Percentiles rank a stretch among this genome's conserved stretches.
phyloP scores from a whole-genome alignment of 1,140 invertebrate species.

The Drosophila mayri region DNA sequence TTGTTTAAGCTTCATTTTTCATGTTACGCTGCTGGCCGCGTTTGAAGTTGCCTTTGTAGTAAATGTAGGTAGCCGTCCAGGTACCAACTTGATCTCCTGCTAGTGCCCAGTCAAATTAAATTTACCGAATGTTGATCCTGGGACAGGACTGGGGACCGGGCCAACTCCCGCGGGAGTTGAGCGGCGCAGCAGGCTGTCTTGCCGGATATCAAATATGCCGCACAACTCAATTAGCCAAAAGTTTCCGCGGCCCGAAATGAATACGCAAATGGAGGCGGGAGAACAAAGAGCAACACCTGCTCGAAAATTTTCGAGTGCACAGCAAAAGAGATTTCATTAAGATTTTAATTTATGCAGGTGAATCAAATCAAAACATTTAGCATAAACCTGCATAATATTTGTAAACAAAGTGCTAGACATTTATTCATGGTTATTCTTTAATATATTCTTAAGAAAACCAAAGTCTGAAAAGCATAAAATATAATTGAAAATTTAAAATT shows the following conservation, averaged over 20 bases:
- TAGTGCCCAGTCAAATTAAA: constrained; percentile 25
- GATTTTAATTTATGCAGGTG: not conserved
- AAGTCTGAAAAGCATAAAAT: not conserved
- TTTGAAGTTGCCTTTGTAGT: constrained; percentile 73
- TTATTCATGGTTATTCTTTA: no score
- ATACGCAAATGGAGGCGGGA: constrained; percentile 13
- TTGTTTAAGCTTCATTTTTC: constrained; percentile 68
- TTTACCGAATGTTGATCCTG: constrained; percentile 40
- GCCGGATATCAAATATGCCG: constrained; percentile 36
- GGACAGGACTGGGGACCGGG: not conserved
- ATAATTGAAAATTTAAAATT: not conserved
- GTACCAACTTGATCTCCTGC: not conserved
- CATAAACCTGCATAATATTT: not conserved
- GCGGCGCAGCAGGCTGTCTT: constrained; percentile 6
- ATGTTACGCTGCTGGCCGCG: constrained; percentile 34
- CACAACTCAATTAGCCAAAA: constrained; percentile 58
- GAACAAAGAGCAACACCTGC: constrained; percentile 14
- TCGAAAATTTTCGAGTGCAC: not conserved
- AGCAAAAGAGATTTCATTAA: not conserved
- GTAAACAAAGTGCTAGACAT: not conserved
- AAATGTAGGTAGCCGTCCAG: not conserved
- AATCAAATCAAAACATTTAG: not conserved
- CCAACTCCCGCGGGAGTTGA: constrained; percentile 1
- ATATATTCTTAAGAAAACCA: not conserved
- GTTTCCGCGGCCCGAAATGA: constrained; percentile 26